phyloP scores from a whole-genome alignment of 2,888 invertebrate species.

The Hemithea aestivaria region DNA sequence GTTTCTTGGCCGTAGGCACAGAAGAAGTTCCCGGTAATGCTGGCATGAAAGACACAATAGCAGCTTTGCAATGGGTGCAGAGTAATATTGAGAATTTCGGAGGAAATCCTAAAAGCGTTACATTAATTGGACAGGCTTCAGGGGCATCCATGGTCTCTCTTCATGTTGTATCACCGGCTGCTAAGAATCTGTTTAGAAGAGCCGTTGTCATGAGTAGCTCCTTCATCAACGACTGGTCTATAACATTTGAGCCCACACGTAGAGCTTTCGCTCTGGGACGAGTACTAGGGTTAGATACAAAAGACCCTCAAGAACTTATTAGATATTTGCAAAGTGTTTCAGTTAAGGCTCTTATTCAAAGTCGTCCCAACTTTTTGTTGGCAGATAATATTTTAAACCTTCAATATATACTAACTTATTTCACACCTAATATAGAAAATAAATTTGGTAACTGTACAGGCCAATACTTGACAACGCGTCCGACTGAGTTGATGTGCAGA shows the following conservation, averaged over 20 bases:
- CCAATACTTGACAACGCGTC: conserved; percentile 16
- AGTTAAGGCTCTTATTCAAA: conserved; percentile 7
- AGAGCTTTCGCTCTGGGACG: conserved; percentile 32
- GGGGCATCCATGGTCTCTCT: conserved; percentile 32
- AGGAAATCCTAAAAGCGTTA: conserved; percentile 42
- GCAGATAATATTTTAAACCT: conserved; percentile 7
- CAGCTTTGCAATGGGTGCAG: conserved; percentile 45
- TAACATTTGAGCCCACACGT: conserved; percentile 8
- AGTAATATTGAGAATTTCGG: conserved; percentile 43
- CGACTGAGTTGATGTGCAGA: conserved; percentile 4
- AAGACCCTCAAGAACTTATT: conserved; percentile 18
- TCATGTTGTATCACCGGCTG: conserved; percentile 40
- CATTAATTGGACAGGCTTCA: conserved; percentile 44
- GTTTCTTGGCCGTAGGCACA: conserved; percentile 47
- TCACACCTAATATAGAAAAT: conserved; percentile 19
- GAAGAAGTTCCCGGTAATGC: conserved; percentile 52
- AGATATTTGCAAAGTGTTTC: conserved; percentile 15
- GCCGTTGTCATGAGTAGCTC: conserved; percentile 83
- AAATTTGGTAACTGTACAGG: conserved; percentile 7
- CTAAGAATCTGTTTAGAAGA: conserved; percentile 38
- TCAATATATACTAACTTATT: conserved; percentile 8
- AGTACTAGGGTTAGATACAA: conserved; percentile 29
- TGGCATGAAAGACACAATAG: conserved; percentile 53
- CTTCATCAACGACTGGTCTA: conserved; percentile 45
- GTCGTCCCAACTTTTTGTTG: conserved; percentile 10